Percentiles rank a stretch among this genome's conserved stretches.
Evolutionary conservation across 2,888 invertebrate genomes (phyloP).

Genomic region (Adelphocoris suturalis): DNA sequence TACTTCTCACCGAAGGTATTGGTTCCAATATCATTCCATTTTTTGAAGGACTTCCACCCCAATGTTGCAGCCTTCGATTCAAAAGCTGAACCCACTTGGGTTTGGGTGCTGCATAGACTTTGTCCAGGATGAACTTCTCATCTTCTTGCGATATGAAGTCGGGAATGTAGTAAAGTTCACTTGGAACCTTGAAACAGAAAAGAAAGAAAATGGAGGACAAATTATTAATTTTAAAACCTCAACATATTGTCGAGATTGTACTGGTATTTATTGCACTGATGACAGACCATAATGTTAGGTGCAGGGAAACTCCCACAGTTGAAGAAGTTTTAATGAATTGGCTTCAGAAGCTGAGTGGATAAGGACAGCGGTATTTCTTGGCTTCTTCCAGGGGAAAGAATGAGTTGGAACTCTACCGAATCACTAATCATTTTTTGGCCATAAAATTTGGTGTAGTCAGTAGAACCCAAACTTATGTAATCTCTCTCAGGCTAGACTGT

Average conservation of each 20-base stretch:
- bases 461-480: too few relatives aligned
- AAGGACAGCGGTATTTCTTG: too few relatives aligned
- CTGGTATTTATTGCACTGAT: neutral
- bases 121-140: conserved; percentile 85
- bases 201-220: neutral
- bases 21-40: conserved; percentile 96
- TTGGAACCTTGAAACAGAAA: conserved; percentile 80
- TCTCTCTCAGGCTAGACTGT: too few relatives aligned
- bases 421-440: too few relatives aligned
- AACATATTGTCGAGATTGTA: neutral
- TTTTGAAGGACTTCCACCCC: conserved; percentile 96
- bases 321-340: too few relatives aligned
- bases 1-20: conserved; percentile 83
- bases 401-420: too few relatives aligned
- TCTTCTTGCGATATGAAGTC: conserved; percentile 90
- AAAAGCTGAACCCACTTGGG: conserved; percentile 97
- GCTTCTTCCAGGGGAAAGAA: too few relatives aligned
- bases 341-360: too few relatives aligned
- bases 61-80: conserved; percentile 96
- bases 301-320: too few relatives aligned
- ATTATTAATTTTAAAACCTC: neutral
- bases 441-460: too few relatives aligned
- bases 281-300: too few relatives aligned
- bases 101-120: conserved; percentile 89
- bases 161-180: conserved; percentile 89